Evolutionary conservation across 1,140 invertebrate species (phyloP).

Genomic region (Drosophila bipectinata): DNA sequence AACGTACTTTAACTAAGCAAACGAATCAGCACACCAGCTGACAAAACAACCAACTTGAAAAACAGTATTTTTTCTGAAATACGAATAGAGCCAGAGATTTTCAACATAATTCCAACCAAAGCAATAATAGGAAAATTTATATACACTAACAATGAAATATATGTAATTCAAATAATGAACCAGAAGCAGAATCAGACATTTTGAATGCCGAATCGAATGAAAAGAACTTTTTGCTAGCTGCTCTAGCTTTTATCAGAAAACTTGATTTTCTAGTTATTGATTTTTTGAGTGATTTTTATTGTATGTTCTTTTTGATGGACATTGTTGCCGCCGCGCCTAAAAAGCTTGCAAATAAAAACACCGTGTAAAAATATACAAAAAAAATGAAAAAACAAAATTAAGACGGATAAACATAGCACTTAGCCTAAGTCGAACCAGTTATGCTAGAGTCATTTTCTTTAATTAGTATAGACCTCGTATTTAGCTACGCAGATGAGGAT

Average conservation of each 20-base stretch:
- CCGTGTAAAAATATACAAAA: constrained; percentile 59
- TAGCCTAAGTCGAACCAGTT: constrained; percentile 63
- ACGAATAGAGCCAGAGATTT: constrained; percentile 26
- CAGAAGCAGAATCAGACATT: constrained; percentile 19
- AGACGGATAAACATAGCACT: constrained; percentile 27
- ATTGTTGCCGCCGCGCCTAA: constrained; percentile 82
- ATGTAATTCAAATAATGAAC: constrained; percentile 1
- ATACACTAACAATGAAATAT: constrained; percentile 27
- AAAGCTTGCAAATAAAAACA: constrained; percentile 61
- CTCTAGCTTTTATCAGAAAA: constrained; percentile 54
- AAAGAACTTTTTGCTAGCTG: constrained; percentile 62
- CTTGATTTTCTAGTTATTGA: constrained; percentile 38
- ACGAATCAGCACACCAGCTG: constrained; percentile 17
- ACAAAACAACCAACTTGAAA: constrained; percentile 8
- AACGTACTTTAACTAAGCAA: constrained; percentile 37
- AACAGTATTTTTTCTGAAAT: constrained; percentile 56
- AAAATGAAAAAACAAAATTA: constrained; percentile 13
- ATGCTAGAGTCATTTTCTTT: constrained; percentile 62
- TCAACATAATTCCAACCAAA: constrained; percentile 36
- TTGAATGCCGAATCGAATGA: constrained; percentile 31
- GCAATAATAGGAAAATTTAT: constrained; percentile 65
- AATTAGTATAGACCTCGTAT: constrained; percentile 58
- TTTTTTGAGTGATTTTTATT: constrained; percentile 32
- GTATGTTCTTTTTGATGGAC: constrained; percentile 60
- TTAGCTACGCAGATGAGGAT: constrained; percentile 59